Evolutionary conservation across 2,797 vertebrate species (phyloP).

Genomic region (Lutjanus argentimaculatus): DNA sequence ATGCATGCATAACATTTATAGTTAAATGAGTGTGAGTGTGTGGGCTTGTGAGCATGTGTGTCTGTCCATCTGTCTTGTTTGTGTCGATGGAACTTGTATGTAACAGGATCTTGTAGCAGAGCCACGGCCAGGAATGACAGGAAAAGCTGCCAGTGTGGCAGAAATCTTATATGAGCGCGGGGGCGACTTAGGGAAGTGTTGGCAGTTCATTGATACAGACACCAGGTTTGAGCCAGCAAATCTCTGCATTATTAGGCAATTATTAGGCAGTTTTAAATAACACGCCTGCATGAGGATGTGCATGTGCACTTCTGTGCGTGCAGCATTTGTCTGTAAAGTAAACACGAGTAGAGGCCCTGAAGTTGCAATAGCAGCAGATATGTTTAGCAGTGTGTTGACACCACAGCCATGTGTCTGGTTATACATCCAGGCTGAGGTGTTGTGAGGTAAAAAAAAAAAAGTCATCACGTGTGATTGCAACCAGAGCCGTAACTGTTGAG

Average conservation of each 20-base stretch:
- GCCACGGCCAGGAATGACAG: slow-evolving; percentile 14
- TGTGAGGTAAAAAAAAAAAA: slow-evolving; percentile 9
- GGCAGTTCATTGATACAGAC: slow-evolving; percentile 9
- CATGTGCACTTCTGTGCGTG: background rate
- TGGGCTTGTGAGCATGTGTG: background rate
- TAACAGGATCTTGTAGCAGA: slow-evolving; percentile 38
- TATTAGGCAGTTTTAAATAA: slow-evolving; percentile 7
- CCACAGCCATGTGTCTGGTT: slow-evolving; percentile 13
- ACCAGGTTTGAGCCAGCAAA: background rate
- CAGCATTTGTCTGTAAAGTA: background rate
- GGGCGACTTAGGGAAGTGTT: background rate
- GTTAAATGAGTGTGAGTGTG: background rate
- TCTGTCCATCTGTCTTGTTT: background rate
- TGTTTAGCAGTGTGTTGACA: background rate
- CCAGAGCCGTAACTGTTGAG: background rate
- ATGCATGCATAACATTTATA: background rate
- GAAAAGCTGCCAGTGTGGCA: slow-evolving; percentile 39
- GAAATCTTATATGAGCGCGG: slow-evolving; percentile 42
- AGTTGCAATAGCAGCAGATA: background rate
- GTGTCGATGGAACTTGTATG: slow-evolving; percentile 27
- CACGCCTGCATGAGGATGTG: background rate
- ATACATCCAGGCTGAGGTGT: background rate
- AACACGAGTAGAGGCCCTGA: background rate
- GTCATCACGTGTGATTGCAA: slow-evolving; percentile 19
- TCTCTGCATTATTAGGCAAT: background rate